These are phyloP conservation scores for Drosophila percnosoma DNA, from an alignment of 2,888 invertebrate genomes.

Conservation along the genomic window DNA sequence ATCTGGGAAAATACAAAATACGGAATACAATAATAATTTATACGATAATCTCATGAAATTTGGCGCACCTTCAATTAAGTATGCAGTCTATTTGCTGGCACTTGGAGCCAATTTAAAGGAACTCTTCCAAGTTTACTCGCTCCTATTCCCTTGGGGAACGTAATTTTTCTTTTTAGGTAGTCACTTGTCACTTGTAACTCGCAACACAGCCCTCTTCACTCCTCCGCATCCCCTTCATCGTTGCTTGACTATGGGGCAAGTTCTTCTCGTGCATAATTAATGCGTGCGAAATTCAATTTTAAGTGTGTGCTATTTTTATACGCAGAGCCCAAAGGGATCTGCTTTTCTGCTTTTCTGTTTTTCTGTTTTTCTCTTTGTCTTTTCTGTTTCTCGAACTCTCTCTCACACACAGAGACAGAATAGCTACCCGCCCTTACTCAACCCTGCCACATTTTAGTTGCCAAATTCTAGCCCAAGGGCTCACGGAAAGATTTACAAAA, in stretches of 20 bases:
- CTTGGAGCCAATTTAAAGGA: not conserved
- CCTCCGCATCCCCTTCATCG: not conserved
- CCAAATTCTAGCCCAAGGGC: not conserved
- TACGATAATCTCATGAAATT: constrained; percentile 9
- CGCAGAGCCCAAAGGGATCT: not conserved
- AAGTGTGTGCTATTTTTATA: constrained; percentile 13
- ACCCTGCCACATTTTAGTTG: not conserved
- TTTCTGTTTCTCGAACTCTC: constrained; percentile 1
- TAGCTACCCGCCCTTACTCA: not conserved
- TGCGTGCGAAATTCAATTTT: constrained; percentile 56
- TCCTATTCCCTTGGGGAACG: not conserved
- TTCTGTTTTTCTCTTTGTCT: not conserved
- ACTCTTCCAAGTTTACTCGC: not conserved
- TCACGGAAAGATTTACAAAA: constrained; percentile 40
- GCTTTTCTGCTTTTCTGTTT: not conserved
- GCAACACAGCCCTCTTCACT: not conserved
- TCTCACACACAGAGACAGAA: constrained; percentile 12
- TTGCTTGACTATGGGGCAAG: constrained; percentile 15
- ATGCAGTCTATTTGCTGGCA: not conserved
- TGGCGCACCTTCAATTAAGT: constrained; percentile 1
- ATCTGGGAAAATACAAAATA: not conserved
- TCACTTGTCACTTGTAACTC: constrained; percentile 25
- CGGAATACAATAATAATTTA: constrained; percentile 20
- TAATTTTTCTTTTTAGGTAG: constrained; percentile 10
- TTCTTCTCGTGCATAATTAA: constrained; percentile 55